A percentile compares a stretch with the other conserved stretches of the same genome.
phyloP scores from a whole-genome alignment of 2,888 invertebrate genomes.

The Glaucopsyche alexis region DNA sequence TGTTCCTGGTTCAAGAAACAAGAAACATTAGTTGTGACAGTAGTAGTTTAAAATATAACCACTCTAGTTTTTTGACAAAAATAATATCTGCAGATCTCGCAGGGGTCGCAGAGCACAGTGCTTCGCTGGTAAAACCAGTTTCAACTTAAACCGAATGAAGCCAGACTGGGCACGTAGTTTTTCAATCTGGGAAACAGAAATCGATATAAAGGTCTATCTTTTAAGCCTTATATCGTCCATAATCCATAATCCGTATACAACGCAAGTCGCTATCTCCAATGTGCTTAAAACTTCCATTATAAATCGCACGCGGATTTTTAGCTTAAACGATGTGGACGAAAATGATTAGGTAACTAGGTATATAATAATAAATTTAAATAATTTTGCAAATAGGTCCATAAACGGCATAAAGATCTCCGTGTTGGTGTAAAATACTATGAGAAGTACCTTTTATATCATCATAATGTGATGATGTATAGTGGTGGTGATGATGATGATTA shows the following conservation, averaged over 20 bases:
- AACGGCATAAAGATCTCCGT: too few species aligned
- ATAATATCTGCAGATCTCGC: not conserved
- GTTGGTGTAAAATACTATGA: too few species aligned
- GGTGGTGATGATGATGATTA: too few species aligned
- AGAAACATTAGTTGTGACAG: not conserved
- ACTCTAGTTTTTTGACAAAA: not conserved
- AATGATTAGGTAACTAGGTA: slow-evolving; percentile 1
- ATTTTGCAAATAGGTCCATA: too few species aligned
- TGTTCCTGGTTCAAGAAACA: not conserved
- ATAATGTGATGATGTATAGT: too few species aligned
- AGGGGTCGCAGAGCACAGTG: not conserved
- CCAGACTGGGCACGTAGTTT: not conserved
- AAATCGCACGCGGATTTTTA: slow-evolving; percentile 9
- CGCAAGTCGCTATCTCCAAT: not conserved
- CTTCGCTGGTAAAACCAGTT: not conserved
- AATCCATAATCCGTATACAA: not conserved
- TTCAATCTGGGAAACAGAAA: slow-evolving; percentile 6
- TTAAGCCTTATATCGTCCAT: not conserved
- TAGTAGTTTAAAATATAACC: not conserved
- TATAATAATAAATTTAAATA: too few species aligned
- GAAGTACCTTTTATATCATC: too few species aligned
- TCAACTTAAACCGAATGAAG: slow-evolving; percentile 11
- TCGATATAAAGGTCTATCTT: slow-evolving; percentile 17
- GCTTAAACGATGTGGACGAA: not conserved
- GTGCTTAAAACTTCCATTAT: slow-evolving; percentile 13